These are phyloP conservation scores for Meghimatium bilineatum DNA, from an alignment of 2,888 invertebrate genomes.

Conservation along the genomic window DNA sequence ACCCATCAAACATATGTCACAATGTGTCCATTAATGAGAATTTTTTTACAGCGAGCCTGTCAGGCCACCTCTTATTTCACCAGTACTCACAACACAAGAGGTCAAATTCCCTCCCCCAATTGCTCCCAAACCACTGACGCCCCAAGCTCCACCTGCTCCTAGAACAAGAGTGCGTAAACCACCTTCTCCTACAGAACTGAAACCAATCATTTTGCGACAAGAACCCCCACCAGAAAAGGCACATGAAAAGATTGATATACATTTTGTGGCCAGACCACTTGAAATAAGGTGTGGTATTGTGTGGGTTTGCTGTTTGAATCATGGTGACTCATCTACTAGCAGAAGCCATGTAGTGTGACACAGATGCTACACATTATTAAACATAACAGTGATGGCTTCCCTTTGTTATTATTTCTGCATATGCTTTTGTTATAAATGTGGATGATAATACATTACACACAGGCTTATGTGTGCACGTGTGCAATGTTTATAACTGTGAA, in stretches of 20 bases:
- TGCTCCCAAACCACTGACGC: background rate
- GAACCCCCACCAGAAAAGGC: slow-evolving; percentile 50
- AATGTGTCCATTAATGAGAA: background rate
- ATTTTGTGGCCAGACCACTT: slow-evolving; percentile 36
- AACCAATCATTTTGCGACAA: slow-evolving; percentile 50
- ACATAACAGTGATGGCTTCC: background rate
- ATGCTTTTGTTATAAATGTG: background rate
- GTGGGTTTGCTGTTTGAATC: slow-evolving; percentile 29
- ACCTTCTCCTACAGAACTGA: slow-evolving; percentile 46
- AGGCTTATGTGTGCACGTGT: no score
- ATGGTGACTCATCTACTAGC: background rate
- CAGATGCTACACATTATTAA: background rate
- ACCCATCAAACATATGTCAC: background rate
- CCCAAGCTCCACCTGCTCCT: slow-evolving; percentile 36
- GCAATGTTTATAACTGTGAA: no score
- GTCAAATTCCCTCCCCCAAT: slow-evolving; percentile 13
- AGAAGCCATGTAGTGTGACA: background rate
- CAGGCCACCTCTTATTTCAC: slow-evolving; percentile 9
- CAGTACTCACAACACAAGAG: slow-evolving; percentile 1
- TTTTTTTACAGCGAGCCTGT: slow-evolving; percentile 37
- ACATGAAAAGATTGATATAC: slow-evolving; percentile 52
- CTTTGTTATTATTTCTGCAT: background rate
- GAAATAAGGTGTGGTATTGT: slow-evolving; percentile 50
- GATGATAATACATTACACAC: no score
- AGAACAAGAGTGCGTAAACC: slow-evolving; percentile 56